Base-by-base conservation (phyloP, 1,140 invertebrate species). In the Helicoverpa armigera region DNA sequence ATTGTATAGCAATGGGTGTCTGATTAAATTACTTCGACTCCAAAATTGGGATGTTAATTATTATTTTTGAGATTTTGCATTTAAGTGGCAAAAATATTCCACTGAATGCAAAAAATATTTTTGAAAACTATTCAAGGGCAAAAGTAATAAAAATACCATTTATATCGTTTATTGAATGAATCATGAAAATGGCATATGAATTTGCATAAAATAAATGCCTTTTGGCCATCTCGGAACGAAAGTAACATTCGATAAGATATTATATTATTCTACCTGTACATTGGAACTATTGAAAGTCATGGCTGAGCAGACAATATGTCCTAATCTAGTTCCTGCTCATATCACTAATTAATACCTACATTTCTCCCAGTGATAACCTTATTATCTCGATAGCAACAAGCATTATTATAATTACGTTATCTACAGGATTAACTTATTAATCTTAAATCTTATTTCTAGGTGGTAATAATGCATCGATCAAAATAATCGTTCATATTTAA, bases 331-430 rank as follows among this genome's bases (percentile, higher is more conserved):
- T 54, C 67, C 50, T 31, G 7, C n/a, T 53, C 18, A 53, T 69
- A 70, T 70, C 67, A 70, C 50, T 67, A 50, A 67, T 67, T 67
- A 67, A 35, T 53, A 51, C 16, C 43, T 51, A 70, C 50, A 51
- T 70, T 53, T 70, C 67, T 70, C 67, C 50, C 51, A 70, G 13
- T 43, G 67, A 70, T 70, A 70, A 69, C 65, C 48, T 69, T 7
- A 54, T n/a, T 54, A 54, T 54, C n/a, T 54, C 29, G 16, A 10
- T 58, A 11, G 56, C 56, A 23, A 58, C 56, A 10, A 9, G 18
- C 16, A 18, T 18, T 16, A 9, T 18, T 63, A 4, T 63, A 63
- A 63, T 31, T 13, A 35, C 12, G 23, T 63, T 69, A 69, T 69
- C 65, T 12, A 23, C 16, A n/a, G 65, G 65, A 69, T 69, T 69